Base-by-base conservation (phyloP, 2,888 invertebrate genomes). In the Spilarctia lutea region DNA sequence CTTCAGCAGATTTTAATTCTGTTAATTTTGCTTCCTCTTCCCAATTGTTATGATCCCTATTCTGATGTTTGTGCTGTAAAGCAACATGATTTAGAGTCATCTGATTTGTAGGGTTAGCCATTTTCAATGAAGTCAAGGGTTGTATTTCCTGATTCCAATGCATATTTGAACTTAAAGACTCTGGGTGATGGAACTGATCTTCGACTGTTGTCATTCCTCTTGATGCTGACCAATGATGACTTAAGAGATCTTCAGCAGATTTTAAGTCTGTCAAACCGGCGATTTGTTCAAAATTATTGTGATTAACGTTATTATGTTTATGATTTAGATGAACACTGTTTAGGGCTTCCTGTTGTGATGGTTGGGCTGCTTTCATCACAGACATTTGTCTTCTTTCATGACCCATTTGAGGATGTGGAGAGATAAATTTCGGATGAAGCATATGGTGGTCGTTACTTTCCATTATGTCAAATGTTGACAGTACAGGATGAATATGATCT, bases 291-390 rank as follows among this genome's bases (percentile, higher is more conserved):
- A 48, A 24, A 4, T 68, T 33, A 16, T 30, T 33, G 13, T 30
- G 33, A 48, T 48, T 48, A 20, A 68, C 8, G 7, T 68, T 24
- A 20, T 48, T 45, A 20, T 42, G 4, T 30, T 68, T 45, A 27
- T 18, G 63, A 16, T 63, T 16, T 68, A 48, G 30, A 33, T 20
- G 68, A 48, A 68, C 24, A 24, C 24, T 13, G 11, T 68, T 33
- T 4, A 33, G 20, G 13, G 48, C 68, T 33, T 30, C 68, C 24
- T 68, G 68, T 24, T 10, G 2, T 33, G 30, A 68, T 11, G 68
- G 20, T 11, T 24, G 48, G 72, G 80, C 80, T 42, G 80, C 74
- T 80, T 85, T 86, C 79, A 83, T 81, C 65, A 82, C 77, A 66
- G 78, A 65, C 16, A 82, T 68, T 66, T 80, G 75, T 70, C 30